Evolutionary conservation across 2,113 vertebrate species (phyloP).

Genomic region (Aleadryas rufinucha): DNA sequence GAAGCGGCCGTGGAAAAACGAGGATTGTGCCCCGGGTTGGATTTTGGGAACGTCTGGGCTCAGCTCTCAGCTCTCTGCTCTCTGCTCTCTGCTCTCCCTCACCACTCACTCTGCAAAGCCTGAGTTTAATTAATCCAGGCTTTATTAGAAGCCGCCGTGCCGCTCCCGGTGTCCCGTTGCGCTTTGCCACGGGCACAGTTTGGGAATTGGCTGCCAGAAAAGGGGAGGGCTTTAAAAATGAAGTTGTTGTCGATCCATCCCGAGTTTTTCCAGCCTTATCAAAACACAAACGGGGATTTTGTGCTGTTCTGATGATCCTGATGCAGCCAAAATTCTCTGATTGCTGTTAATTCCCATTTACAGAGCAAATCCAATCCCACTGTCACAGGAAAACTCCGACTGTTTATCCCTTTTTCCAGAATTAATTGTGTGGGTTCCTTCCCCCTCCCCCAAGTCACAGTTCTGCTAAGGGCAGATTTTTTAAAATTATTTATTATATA

Average conservation of each 20-base stretch:
- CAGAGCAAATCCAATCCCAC: not conserved
- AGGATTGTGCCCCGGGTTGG: not conserved
- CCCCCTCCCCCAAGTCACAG: no score
- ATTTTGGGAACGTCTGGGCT: not conserved
- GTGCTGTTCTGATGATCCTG: not conserved
- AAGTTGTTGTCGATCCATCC: not conserved
- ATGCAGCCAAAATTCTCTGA: not conserved
- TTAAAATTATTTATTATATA: not conserved
- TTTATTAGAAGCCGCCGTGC: not conserved
- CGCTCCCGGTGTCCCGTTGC: not conserved
- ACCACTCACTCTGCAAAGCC: not conserved
- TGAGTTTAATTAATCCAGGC: not conserved
- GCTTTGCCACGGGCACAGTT: not conserved
- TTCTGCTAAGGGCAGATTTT: not conserved
- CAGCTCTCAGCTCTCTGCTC: no score
- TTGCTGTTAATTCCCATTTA: not conserved
- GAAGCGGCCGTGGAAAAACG: rapidly evolving
- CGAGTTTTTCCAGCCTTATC: not conserved
- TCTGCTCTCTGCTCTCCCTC: not conserved
- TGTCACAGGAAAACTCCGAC: not conserved
- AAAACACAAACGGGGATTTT: not conserved
- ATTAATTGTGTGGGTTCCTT: not conserved
- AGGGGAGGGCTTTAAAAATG: not conserved
- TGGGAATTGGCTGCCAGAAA: not conserved
- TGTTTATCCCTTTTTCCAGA: not conserved